Base-by-base conservation (phyloP, 2,113 vertebrate genomes). In the Neodon shergylaensis region DNA sequence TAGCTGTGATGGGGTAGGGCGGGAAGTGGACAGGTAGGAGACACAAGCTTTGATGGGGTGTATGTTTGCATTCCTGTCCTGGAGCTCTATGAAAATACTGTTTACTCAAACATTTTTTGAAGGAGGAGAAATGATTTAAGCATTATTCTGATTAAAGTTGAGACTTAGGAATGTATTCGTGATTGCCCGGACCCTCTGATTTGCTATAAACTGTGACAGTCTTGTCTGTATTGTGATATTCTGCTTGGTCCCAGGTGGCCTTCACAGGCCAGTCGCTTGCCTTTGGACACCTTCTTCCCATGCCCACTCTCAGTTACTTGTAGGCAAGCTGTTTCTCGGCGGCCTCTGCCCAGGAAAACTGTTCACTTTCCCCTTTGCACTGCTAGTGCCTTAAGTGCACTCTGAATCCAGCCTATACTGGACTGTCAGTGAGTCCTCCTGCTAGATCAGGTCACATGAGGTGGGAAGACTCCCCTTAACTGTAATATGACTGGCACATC, bases 1-100 rank as follows among this genome's bases (percentile, higher is more conserved):
- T 73, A 76, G 77, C 47, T 54, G 13, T 58, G 22, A 79, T 54
- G 79, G 26, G 19, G 12, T 22, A 10, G 19, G n/a, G 33, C 5
- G 8, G 10, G 4, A 21, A 52, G 49, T n/a, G n/a, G 78, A 33
- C 22, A 28, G 22, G 44, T 54, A 83, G 49, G 52, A 44, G 24
- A 87, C 11, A 77, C 0, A 26, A 44, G 5, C n/a, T 42, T 94
- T 49, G 49, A 84, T 26, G 52, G 3, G 61, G 33, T 17, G 31
- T 36, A 54, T 91, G 91, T 58, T 91, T 28, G 31, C 44, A 28
- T 82, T 95, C 94, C 94, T 52, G 36, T 49, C 88, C 88, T 83
- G 94, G 54, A 74, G 31, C 31, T 47, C 19, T 92, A n/a, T 89
- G 47, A 77, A 90, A 68, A 54, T 76, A 36, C 82, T 91, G 7